phyloP scores from a whole-genome alignment of 2,797 vertebrate genomes.

The Ficedula albicollis region DNA sequence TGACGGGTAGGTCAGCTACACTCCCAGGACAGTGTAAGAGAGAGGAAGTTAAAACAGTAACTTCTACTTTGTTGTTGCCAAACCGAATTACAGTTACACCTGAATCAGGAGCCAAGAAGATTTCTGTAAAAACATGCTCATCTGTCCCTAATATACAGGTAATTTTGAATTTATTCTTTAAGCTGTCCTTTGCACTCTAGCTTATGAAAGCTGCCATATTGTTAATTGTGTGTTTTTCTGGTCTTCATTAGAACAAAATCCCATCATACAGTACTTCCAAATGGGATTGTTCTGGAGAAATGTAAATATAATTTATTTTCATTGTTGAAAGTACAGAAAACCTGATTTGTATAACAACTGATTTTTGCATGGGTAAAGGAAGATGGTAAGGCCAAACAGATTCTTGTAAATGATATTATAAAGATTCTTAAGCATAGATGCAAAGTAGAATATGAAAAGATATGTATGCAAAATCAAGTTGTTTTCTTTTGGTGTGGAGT shows the following conservation, averaged over 20 bases:
- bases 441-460: background rate
- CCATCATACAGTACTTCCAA: background rate
- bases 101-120: slow-evolving; percentile 68
- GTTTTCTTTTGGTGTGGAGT: background rate
- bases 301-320: background rate
- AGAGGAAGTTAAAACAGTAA: slow-evolving; percentile 70
- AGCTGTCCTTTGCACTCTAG: background rate
- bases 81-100: slow-evolving; percentile 10
- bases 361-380: background rate
- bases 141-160: slow-evolving; percentile 72
- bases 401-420: background rate
- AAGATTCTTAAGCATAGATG: background rate
- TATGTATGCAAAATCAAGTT: background rate
- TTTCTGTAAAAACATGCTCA: slow-evolving; percentile 64
- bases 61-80: slow-evolving; percentile 71
- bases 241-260: background rate
- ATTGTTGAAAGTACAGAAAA: background rate
- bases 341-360: background rate
- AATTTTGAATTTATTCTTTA: background rate
- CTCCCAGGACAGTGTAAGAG: slow-evolving; percentile 62
- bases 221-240: background rate
- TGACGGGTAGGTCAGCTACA: background rate
- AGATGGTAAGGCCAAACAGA: background rate
- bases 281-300: background rate
- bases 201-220: background rate